Evolutionary conservation across 2,113 vertebrate species (phyloP), one percentile per base, ranked within the genome.

Genomic region (Clarias batrachus): DNA sequence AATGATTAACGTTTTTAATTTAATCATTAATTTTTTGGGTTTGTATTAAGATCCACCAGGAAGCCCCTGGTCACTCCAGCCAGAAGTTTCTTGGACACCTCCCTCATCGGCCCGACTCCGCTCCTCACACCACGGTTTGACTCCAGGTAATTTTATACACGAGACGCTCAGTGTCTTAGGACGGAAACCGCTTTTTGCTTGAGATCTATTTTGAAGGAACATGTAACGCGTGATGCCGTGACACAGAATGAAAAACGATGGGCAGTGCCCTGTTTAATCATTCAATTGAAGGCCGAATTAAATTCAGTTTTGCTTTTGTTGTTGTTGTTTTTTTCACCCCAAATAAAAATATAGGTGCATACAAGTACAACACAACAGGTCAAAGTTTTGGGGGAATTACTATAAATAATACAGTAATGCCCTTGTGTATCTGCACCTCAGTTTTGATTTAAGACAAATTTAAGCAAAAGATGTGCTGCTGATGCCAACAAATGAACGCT

Each of bases 61-160:
- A 95, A 93, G 83, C 92, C 92, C 0, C 0, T 95, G 88, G 81
- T 92, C 79, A 95, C 95, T 12, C 95, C 95, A 16, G 93, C 94
- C 52, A 90, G 93, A 63, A 91, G 33, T 81, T 66, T 93, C 59
- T 17, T 95, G 86, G 93, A 95, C 66, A 89, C 89, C 8, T 95
- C 94, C 9, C 0, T 94, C 80, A 93, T 95, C 57, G 95, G 95
- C 0, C 25, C 93, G 0, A 96, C 95, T 3, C 95, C 95, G 1
- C 92, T 95, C 1, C 9, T 95, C 83, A 96, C 95, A 0, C 95
- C 95, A 1, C 93, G 94, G 80, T 95, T 95, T 7, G 94, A 96
- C 91, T 92, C 95, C 3, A 94, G 95, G 95, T 95, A 30, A 81
- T 6, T 41, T 2, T 23, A 13, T 0, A 11, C 3, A 7, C 2